Evolutionary conservation across 2,888 invertebrate genomes (phyloP).

Genomic region (Cephonodes hylas): DNA sequence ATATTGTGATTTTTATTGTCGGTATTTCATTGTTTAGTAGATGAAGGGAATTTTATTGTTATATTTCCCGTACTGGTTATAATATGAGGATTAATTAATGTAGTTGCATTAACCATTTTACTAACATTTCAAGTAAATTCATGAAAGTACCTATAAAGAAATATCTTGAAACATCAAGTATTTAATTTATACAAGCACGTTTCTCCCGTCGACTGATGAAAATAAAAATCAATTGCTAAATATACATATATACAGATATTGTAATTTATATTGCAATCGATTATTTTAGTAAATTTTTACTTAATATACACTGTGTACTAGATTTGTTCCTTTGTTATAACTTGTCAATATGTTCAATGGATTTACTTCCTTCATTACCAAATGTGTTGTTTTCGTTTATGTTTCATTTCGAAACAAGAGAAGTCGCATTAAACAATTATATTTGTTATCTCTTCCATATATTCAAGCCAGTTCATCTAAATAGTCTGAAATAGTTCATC

Average conservation of each 20-base stretch:
- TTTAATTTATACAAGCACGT: neutral
- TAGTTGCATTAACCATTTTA: neutral
- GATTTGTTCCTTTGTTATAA: neutral
- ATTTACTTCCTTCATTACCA: neutral
- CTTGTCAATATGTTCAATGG: neutral
- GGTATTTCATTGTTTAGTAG: neutral
- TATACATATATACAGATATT: neutral
- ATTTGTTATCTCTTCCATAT: neutral
- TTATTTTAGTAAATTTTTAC: neutral
- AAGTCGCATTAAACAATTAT: neutral
- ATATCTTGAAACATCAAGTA: neutral
- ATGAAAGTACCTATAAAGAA: neutral
- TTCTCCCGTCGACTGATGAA: neutral
- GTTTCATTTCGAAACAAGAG: neutral
- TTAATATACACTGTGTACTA: neutral
- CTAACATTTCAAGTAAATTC: neutral
- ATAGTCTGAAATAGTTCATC: neutral
- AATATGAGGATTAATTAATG: neutral
- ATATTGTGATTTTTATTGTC: neutral
- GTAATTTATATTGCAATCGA: neutral
- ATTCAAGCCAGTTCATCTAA: neutral
- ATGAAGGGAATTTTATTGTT: neutral
- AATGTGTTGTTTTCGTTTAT: neutral
- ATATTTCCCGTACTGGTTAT: neutral
- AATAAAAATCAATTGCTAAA: neutral